Percentiles rank a stretch among this genome's conserved stretches.
Conservation (phyloP, 2,888 invertebrate genomes). For the Tuberolachnus salignus region DNA sequence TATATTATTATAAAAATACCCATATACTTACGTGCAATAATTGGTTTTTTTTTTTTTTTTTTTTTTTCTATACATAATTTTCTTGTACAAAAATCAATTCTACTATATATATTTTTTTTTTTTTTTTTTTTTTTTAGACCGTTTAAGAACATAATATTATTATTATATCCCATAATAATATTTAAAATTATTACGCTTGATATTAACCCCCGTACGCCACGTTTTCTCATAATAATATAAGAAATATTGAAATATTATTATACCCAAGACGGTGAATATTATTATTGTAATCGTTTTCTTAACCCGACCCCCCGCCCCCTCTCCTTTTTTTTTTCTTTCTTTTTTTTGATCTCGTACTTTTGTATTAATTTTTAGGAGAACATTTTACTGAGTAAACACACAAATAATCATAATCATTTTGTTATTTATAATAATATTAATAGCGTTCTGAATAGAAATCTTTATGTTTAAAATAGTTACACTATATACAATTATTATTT, state of each 20-base stretch:
- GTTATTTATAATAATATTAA: too few relatives aligned
- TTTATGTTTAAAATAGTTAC: constrained; percentile 21
- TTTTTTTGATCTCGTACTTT: constrained; percentile 46
- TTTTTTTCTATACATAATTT: constrained; percentile 23
- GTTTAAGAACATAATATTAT: constrained; percentile 30
- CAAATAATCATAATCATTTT: too few relatives aligned
- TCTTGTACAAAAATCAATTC: constrained; percentile 38
- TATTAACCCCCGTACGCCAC: too few relatives aligned
- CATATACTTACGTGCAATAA: constrained; percentile 31
- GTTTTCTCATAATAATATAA: too few relatives aligned
- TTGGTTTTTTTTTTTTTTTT: constrained; percentile 38
- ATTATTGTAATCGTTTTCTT: too few relatives aligned
- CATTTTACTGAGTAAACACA: too few relatives aligned
- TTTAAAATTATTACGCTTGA: constrained; percentile 33
- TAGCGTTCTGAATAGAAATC: constrained; percentile 4
- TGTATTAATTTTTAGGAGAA: constrained; percentile 11
- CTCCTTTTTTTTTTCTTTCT: too few relatives aligned
- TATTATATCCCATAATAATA: constrained; percentile 34
- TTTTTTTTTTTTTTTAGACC: too few relatives aligned
- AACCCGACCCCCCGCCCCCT: too few relatives aligned
- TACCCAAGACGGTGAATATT: too few relatives aligned
- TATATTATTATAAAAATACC: background rate
- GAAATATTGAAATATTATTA: too few relatives aligned
- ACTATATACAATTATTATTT: background rate
- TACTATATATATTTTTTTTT: background rate